Base-by-base conservation (phyloP, 2,888 invertebrate species). In the Meganola albula region DNA sequence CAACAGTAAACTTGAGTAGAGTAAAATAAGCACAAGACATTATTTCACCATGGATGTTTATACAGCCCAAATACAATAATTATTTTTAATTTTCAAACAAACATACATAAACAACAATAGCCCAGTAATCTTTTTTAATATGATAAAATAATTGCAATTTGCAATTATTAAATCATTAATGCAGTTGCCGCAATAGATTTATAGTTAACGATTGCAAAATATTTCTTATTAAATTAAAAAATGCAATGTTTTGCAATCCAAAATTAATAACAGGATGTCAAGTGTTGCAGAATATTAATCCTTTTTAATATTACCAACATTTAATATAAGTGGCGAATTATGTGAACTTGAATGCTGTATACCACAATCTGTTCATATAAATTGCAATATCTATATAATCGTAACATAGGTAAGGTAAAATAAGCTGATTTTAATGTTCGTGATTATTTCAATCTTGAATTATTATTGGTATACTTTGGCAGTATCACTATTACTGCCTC, bases 211-310 rank as follows among this genome's bases (percentile, higher is more conserved):
- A 50, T 65, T 66, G 58, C 58, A 63, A 58, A 60, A 56, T 56
- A 58, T 55, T 40, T 45, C 27, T 31, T 25, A 28, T 37, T 30
- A 13, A 14, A 16, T 40, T 33, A 36, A 41, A 48, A 45, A 46
- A 34, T 31, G 44, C 44, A 37, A 47, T 59, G 48, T 63, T 60
- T 61, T 63, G 62, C 61, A 66, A 64, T 65, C 47, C 39, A 44
- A 48, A 53, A 43, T 46, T 67, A 20, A 20, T 43, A 69, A 63
- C 55, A 56, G 82, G 82, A 83, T 84, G 83, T 84, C 84, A 84
- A 84, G 84, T 85, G 85, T 85, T 85, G 85, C 85, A 70, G 83
- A 83, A 83, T 82, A 83, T 69, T 67, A 74, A 74, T 77, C 80
- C 72, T 73, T 80, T 53, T 83, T 80, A 82, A 80, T 83, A 83